A percentile compares a stretch with the other conserved stretches of the same genome.
Evolutionary conservation across 1,140 invertebrate genomes (phyloP).

Genomic region (Aphidius ervi): DNA sequence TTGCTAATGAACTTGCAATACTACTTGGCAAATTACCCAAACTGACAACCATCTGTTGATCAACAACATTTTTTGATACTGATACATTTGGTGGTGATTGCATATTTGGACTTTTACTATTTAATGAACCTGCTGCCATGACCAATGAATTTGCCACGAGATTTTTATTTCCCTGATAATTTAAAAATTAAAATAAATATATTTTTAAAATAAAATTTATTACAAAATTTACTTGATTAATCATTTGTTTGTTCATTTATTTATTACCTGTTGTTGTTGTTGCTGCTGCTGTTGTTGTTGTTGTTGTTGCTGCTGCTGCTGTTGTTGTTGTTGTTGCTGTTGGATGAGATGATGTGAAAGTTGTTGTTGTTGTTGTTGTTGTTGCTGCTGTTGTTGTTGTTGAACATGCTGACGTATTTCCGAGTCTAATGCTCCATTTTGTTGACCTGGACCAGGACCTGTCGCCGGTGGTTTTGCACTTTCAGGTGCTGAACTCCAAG

Average conservation of each 20-base stretch:
- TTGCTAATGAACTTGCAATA: constrained; percentile 56
- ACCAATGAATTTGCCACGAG: constrained; percentile 67
- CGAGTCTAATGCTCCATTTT: constrained; percentile 64
- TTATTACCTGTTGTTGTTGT: constrained; percentile 34
- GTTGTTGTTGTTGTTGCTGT: constrained; percentile 36
- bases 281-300: constrained; percentile 32
- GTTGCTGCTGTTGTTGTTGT: constrained; percentile 43
- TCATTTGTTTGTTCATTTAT: no score
- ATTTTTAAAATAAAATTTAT: no score
- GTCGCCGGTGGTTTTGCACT: constrained; percentile 68
- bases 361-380: constrained; percentile 57
- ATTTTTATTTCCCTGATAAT: constrained; percentile 65
- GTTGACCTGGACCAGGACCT: constrained; percentile 71
- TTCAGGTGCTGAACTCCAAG: constrained; percentile 63
- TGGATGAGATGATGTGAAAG: constrained; percentile 64
- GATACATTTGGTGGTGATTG: constrained; percentile 77
- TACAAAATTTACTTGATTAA: no score
- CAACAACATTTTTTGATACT: constrained; percentile 57
- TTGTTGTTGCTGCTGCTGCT: no score
- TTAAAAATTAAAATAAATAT: neutral
- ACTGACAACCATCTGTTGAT: constrained; percentile 57
- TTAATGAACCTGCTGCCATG: constrained; percentile 66
- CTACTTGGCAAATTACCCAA: constrained; percentile 58
- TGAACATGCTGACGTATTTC: constrained; percentile 54
- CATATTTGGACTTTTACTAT: constrained; percentile 75